A percentile compares a stretch with the other conserved stretches of the same genome.
Conservation (phyloP, 2,888 invertebrate species). For the Leistus spinibarbis region DNA sequence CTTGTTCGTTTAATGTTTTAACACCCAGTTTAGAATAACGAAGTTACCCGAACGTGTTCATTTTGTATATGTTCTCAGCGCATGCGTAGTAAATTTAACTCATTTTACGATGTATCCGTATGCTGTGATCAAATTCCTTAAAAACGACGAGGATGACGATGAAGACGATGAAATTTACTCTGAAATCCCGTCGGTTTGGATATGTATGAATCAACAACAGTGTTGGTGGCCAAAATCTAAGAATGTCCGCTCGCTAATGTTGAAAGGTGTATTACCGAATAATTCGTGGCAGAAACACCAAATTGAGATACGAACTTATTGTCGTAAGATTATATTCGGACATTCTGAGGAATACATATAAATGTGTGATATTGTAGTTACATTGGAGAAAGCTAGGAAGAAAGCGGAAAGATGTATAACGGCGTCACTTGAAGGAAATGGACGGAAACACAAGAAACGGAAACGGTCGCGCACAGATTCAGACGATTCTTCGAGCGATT, state of each 20-base stretch:
- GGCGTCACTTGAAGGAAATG: not conserved
- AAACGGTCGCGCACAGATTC: not conserved
- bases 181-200: not conserved
- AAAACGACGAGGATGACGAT: not conserved
- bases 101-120: not conserved
- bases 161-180: not conserved
- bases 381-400: not conserved
- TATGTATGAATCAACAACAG: not conserved
- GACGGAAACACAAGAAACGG: not conserved
- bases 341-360: not conserved
- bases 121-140: not conserved
- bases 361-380: not conserved
- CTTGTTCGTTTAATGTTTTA: no score
- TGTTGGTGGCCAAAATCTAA: not conserved
- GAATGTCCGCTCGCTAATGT: not conserved
- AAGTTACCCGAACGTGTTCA: no score
- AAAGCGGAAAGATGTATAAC: not conserved
- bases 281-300: not conserved
- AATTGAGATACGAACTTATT: not conserved
- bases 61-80: no score
- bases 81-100: no score
- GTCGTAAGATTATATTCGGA: not conserved
- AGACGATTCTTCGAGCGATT: not conserved
- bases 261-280: not conserved
- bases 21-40: no score